A percentile compares a stretch with the other conserved stretches of the same genome.
Conservation (phyloP, 2,888 invertebrate species). For the Caenorhabditis angaria region DNA sequence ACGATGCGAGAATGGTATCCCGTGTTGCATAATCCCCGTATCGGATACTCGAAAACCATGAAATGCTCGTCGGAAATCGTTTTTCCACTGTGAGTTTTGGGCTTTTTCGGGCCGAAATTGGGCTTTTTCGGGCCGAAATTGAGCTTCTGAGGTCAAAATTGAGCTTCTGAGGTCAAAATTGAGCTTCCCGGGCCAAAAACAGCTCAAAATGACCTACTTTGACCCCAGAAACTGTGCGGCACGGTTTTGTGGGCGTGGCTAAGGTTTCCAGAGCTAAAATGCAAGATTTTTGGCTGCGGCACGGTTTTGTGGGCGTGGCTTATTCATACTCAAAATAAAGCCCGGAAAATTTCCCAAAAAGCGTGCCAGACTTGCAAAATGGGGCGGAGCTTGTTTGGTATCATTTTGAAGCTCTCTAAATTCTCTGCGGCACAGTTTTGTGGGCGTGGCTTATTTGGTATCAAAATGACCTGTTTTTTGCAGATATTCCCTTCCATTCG, state of each 20-base stretch:
- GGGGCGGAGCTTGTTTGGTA: no score
- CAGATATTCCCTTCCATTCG: conserved; percentile 61
- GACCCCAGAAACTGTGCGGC: no score
- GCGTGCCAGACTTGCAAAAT: no score
- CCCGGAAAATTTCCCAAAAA: not conserved
- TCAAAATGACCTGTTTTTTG: conserved; percentile 4
- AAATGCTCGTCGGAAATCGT: conserved; percentile 98
- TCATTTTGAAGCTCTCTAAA: conserved; percentile 34
- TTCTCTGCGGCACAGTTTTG: conserved; percentile 16
- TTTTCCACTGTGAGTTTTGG: conserved; percentile 84
- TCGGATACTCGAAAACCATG: conserved; percentile 86
- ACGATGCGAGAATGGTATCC: conserved; percentile 86
- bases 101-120: not conserved
- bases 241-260: not conserved
- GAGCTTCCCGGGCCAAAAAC: no score
- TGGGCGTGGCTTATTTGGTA: no score
- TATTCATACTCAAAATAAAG: no score
- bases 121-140: not conserved
- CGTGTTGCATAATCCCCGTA: conserved; percentile 81
- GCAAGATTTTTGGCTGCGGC: not conserved
- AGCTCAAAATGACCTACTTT: no score
- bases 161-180: no score
- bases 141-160: no score
- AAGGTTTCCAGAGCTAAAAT: not conserved
- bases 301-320: not conserved